These are phyloP conservation scores for Procambarus virginalis DNA, from an alignment of 1,140 invertebrate species.

Conservation along the genomic window DNA sequence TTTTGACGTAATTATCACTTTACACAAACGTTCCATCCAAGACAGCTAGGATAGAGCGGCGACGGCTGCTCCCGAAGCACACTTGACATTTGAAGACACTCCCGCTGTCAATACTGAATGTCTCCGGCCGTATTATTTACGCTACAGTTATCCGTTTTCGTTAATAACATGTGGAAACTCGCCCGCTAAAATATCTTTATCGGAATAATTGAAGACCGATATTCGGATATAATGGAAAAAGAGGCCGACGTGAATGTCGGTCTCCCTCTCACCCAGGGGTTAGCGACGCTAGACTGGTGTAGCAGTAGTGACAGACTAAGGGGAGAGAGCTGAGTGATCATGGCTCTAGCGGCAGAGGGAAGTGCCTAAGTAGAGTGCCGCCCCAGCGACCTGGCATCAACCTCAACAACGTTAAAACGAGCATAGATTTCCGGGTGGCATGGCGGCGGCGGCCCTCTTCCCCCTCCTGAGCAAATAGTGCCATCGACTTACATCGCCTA, in stretches of 20 bases:
- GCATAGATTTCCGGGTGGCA: conserved; percentile 36
- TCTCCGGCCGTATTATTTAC: neutral
- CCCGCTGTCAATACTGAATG: neutral
- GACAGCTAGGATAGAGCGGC: too few species aligned
- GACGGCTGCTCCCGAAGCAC: too few species aligned
- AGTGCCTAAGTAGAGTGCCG: conserved; percentile 1
- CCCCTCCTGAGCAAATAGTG: conserved; percentile 14
- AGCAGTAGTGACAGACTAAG: neutral
- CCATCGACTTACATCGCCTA: conserved; percentile 27
- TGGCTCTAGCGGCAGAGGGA: conserved; percentile 1
- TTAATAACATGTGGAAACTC: conserved; percentile 4
- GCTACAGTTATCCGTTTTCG: neutral
- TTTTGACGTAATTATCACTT: too few species aligned
- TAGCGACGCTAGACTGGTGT: too few species aligned
- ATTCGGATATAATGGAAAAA: conserved; percentile 4
- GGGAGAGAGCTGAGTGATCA: neutral
- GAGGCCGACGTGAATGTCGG: neutral
- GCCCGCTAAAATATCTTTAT: neutral
- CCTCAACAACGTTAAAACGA: conserved; percentile 3
- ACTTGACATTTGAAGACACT: neutral
- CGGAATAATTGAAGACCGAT: neutral
- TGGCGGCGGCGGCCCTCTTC: too few species aligned
- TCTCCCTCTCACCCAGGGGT: too few species aligned
- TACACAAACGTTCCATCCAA: too few species aligned
- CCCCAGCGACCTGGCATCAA: conserved; percentile 7